Conservation (phyloP, 2,113 vertebrate species). For the Camelus bactrianus region DNA sequence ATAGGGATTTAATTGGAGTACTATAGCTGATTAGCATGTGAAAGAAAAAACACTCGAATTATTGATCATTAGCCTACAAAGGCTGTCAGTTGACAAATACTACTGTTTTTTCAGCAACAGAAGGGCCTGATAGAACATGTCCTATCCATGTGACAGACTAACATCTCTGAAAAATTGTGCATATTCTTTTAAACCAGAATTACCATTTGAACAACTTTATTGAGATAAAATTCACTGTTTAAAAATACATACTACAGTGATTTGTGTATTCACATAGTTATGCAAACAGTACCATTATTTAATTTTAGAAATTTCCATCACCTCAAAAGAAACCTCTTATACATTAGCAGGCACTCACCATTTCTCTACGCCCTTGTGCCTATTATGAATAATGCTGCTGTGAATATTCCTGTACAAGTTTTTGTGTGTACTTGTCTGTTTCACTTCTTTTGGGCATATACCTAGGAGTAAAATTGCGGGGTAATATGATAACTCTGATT, state of each 20-base stretch:
- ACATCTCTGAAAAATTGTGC: background rate
- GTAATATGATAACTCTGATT: background rate
- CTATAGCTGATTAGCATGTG: constrained; percentile 3
- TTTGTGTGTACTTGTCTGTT: background rate
- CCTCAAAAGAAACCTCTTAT: background rate
- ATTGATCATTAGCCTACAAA: background rate
- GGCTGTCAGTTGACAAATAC: background rate
- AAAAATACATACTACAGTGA: background rate
- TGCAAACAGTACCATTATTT: background rate
- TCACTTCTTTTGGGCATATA: background rate
- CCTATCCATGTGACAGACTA: background rate
- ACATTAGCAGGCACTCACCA: background rate
- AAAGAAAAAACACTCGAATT: background rate
- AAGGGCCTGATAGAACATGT: background rate
- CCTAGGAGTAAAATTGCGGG: background rate
- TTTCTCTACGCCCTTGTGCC: background rate
- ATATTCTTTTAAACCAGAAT: background rate
- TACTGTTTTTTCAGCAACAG: background rate
- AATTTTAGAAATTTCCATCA: background rate
- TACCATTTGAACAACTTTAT: background rate
- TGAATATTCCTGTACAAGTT: background rate
- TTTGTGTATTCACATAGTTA: background rate
- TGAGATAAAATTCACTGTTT: background rate
- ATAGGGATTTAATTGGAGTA: background rate
- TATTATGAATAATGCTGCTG: background rate